These are phyloP conservation scores for Vulpes ferrilata DNA, from an alignment of 2,113 vertebrate genomes.

Conservation along the genomic window DNA sequence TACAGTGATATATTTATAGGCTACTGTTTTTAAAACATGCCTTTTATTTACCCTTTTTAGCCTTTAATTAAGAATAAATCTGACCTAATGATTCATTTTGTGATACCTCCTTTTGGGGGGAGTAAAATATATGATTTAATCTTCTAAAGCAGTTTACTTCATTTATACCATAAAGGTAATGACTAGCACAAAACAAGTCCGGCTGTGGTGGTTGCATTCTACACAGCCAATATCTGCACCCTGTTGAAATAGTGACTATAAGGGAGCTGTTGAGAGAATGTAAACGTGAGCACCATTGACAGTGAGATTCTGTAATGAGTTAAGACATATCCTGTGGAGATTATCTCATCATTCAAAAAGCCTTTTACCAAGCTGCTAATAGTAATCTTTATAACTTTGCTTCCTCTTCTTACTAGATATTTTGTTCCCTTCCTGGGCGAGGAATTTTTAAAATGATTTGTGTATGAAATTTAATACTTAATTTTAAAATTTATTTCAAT, in stretches of 20 bases:
- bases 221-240: not conserved
- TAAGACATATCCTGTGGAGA: not conserved
- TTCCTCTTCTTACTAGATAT: not conserved
- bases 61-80: constrained; percentile 33
- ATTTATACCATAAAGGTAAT: constrained; percentile 29
- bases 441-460: not conserved
- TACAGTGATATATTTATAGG: not conserved
- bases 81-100: not conserved
- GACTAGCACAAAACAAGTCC: not conserved
- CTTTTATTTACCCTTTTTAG: not conserved
- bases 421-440: not conserved
- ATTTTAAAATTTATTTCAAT: constrained; percentile 36
- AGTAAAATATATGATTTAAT: not conserved
- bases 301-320: not conserved
- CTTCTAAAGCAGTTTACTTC: not conserved
- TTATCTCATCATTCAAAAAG: not conserved
- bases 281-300: constrained; percentile 19
- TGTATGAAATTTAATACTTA: constrained; percentile 7
- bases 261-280: constrained; percentile 14
- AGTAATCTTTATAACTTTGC: not conserved
- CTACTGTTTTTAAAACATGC: not conserved
- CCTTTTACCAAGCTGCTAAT: not conserved
- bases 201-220: not conserved
- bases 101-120: not conserved
- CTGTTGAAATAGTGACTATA: not conserved